Evolutionary conservation across 2,888 invertebrate species (phyloP).

Genomic region (Sesamia inferens): DNA sequence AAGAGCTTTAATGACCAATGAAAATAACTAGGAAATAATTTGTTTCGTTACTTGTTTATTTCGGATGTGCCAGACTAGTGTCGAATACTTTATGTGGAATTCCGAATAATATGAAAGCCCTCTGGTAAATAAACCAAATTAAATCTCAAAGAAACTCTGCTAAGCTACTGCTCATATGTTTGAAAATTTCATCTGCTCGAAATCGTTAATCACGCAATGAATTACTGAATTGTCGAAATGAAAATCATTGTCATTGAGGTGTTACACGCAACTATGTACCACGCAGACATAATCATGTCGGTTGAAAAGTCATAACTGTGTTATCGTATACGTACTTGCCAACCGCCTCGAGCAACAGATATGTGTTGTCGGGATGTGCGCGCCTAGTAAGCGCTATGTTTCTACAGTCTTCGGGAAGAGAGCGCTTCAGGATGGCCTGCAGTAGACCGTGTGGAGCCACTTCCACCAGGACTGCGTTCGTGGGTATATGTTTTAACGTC

Average conservation of each 20-base stretch:
- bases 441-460: slow-evolving; percentile 97
- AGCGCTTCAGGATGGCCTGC: slow-evolving; percentile 95
- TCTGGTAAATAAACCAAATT: neutral
- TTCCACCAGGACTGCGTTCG: slow-evolving; percentile 95
- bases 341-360: slow-evolving; percentile 90
- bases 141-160: no score
- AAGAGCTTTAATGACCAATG: neutral
- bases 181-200: neutral
- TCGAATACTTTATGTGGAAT: neutral
- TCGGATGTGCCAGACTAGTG: neutral
- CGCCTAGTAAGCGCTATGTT: slow-evolving; percentile 94
- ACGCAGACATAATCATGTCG: neutral
- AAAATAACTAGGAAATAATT: neutral
- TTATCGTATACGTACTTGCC: slow-evolving; percentile 89
- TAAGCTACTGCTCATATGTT: neutral
- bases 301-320: neutral
- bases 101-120: neutral
- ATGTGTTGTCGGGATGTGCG: slow-evolving; percentile 90
- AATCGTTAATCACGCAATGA: neutral
- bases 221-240: neutral
- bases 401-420: slow-evolving; percentile 90
- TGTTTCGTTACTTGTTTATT: neutral
- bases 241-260: neutral
- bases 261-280: neutral
- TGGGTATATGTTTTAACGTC: slow-evolving; percentile 93